Conservation (phyloP, 2,888 invertebrate species). For the Diplazon laetatorius region DNA sequence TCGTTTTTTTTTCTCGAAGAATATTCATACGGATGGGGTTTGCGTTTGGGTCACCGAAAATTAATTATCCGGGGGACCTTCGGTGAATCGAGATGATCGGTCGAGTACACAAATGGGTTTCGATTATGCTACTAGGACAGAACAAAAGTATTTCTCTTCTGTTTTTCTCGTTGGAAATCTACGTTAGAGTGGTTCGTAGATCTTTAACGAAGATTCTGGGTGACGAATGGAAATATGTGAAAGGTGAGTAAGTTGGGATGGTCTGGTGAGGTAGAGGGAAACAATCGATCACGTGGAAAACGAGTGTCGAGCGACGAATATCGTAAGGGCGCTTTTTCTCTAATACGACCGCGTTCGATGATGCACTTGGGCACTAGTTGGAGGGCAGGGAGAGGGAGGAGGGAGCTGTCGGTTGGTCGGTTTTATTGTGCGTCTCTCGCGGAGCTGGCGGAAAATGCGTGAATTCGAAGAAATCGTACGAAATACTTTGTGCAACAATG, state of each 20-base stretch:
- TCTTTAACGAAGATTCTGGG: slow-evolving; percentile 56
- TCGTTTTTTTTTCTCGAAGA: background rate
- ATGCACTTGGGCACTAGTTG: slow-evolving; percentile 26
- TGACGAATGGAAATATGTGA: slow-evolving; percentile 57
- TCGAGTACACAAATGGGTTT: slow-evolving; percentile 23
- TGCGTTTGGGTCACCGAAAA: slow-evolving; percentile 41
- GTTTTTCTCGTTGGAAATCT: no score
- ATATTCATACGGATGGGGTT: slow-evolving; percentile 20
- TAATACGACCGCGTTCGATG: no score
- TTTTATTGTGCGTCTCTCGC: slow-evolving; percentile 67
- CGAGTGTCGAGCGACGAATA: slow-evolving; percentile 54
- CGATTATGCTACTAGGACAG: slow-evolving; percentile 28
- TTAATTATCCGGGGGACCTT: slow-evolving; percentile 57
- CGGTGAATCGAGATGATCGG: slow-evolving; percentile 39
- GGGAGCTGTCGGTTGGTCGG: slow-evolving; percentile 20
- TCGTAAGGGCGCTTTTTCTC: slow-evolving; percentile 28
- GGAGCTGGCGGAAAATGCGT: slow-evolving; percentile 71
- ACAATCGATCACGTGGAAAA: slow-evolving; percentile 61
- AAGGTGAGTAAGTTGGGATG: slow-evolving; percentile 1
- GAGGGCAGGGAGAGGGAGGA: background rate
- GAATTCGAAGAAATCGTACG: slow-evolving; percentile 76
- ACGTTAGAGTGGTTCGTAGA: slow-evolving; percentile 30
- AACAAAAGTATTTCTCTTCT: no score
- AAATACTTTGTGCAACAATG: slow-evolving; percentile 73
- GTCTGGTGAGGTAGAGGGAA: slow-evolving; percentile 47